Evolutionary conservation across 2,113 vertebrate species (phyloP).

Genomic region (Myotis lucifugus): DNA sequence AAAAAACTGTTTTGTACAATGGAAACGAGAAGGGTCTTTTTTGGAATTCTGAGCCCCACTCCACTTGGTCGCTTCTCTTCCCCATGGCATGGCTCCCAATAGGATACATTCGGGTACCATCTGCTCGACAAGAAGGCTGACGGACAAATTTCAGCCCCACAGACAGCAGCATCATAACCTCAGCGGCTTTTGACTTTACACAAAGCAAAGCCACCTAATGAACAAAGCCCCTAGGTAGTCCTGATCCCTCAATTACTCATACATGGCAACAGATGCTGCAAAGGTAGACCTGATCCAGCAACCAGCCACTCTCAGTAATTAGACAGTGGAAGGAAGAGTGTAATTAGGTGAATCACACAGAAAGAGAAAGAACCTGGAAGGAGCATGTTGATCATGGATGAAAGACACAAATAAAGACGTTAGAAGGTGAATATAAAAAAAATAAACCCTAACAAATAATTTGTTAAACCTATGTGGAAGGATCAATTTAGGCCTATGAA

Average conservation of each 20-base stretch:
- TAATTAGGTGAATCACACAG: constrained; percentile 24
- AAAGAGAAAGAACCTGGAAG: not conserved
- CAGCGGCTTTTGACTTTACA: constrained; percentile 40
- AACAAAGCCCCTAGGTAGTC: not conserved
- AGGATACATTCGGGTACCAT: not conserved
- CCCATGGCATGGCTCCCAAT: not conserved
- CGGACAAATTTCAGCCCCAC: not conserved
- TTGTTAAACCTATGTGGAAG: not conserved
- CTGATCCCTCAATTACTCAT: constrained; percentile 29
- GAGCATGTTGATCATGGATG: not conserved
- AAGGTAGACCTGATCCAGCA: not conserved
- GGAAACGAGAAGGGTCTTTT: not conserved
- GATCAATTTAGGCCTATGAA: not conserved
- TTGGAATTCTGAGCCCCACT: not conserved
- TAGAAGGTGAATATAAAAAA: not conserved
- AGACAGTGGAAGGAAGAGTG: not conserved
- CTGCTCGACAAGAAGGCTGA: not conserved
- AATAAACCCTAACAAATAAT: not conserved
- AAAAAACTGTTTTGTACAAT: not conserved
- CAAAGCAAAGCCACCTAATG: constrained; percentile 25
- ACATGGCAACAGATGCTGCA: not conserved
- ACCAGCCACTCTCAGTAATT: not conserved
- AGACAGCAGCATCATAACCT: not conserved
- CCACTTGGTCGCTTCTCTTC: not conserved
- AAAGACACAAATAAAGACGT: not conserved